phyloP scores from a whole-genome alignment of 2,113 vertebrate genomes.

The Nothobranchius kuhntae region DNA sequence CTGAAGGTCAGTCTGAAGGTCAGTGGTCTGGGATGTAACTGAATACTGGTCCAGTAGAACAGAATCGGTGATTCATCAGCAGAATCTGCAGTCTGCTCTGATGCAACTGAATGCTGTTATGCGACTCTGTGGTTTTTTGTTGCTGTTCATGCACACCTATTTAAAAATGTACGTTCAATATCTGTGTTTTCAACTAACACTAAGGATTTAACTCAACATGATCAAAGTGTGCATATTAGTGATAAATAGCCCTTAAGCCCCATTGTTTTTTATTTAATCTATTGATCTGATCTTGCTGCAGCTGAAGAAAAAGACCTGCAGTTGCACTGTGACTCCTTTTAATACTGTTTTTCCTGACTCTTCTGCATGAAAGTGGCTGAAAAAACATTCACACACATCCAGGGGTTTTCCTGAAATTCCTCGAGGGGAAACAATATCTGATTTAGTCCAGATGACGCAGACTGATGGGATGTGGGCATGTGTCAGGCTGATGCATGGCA shows the following conservation, averaged over 20 bases:
- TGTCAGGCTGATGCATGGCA: background rate
- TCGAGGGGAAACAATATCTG: background rate
- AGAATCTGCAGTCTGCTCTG: constrained; percentile 10
- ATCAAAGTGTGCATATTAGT: background rate
- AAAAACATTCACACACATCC: background rate
- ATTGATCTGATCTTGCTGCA: background rate
- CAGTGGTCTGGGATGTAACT: constrained; percentile 59
- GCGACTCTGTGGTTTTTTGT: too few species aligned
- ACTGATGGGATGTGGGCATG: background rate
- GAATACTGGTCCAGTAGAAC: constrained; percentile 43
- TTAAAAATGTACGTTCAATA: too few species aligned
- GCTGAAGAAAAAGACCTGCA: background rate
- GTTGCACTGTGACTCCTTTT: background rate
- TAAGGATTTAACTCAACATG: too few species aligned
- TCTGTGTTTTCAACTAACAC: too few species aligned
- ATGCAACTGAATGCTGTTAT: too few species aligned
- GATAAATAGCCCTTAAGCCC: background rate
- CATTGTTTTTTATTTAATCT: too few species aligned
- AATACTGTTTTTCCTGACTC: background rate
- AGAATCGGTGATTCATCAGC: constrained; percentile 54
- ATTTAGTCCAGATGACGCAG: constrained; percentile 4
- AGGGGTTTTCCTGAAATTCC: background rate
- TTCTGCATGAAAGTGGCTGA: background rate
- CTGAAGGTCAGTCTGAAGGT: constrained; percentile 43
- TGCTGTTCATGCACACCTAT: too few species aligned